phyloP scores from a whole-genome alignment of 2,113 vertebrate genomes.

The Phalacrocorax pelagicus region DNA sequence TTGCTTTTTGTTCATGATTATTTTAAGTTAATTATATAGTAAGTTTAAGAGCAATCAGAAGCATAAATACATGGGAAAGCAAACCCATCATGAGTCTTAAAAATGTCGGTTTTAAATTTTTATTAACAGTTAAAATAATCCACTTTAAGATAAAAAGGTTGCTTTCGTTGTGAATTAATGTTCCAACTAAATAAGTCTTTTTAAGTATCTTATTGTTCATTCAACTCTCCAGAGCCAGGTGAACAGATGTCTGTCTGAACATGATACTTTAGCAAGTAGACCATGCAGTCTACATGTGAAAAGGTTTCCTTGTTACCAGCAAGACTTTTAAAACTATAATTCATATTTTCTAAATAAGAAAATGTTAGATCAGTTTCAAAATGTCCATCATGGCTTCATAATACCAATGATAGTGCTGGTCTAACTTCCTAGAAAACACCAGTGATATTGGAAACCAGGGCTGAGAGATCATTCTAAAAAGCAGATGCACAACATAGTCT shows the following conservation, averaged over 20 bases:
- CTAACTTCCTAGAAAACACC: neutral
- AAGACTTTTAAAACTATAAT: neutral
- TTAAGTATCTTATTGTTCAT: neutral
- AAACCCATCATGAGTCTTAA: neutral
- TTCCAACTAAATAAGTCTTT: neutral
- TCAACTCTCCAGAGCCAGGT: neutral
- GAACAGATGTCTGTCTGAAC: neutral
- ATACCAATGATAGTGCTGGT: neutral
- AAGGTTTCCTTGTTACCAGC: neutral
- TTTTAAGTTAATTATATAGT: neutral
- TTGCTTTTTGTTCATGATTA: neutral
- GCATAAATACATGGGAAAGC: neutral
- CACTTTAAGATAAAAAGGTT: neutral
- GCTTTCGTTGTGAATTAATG: neutral
- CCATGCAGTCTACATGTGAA: neutral
- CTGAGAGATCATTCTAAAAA: neutral
- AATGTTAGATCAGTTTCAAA: neutral
- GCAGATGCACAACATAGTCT: neutral
- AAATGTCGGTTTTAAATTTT: neutral
- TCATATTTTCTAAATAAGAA: neutral
- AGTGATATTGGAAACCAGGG: neutral
- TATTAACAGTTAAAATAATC: neutral
- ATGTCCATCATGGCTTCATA: neutral
- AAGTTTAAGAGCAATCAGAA: neutral
- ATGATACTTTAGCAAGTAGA: neutral